These are phyloP conservation scores for Otus sunia DNA, from an alignment of 2,113 vertebrate species.

Conservation along the genomic window DNA sequence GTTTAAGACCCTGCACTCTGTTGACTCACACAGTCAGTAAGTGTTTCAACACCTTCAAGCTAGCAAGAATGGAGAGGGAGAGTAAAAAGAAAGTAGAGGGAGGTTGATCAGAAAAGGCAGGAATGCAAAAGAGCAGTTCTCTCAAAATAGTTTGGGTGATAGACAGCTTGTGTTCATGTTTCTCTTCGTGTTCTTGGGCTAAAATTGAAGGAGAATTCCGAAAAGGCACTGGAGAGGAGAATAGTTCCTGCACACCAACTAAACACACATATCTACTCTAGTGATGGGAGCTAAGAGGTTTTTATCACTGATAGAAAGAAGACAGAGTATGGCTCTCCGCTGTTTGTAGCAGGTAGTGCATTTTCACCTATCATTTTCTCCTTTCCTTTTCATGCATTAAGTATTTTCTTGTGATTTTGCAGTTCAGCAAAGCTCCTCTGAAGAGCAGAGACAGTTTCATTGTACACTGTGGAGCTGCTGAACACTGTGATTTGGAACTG, in stretches of 20 bases:
- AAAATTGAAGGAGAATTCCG: neutral
- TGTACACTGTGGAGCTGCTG: neutral
- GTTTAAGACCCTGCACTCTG: neutral
- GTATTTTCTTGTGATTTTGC: neutral
- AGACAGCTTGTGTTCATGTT: neutral
- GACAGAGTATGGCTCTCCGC: neutral
- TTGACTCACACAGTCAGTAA: neutral
- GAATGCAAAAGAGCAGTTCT: neutral
- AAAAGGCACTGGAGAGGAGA: neutral
- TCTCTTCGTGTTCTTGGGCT: neutral
- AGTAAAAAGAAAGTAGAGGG: neutral
- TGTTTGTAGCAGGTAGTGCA: fast-evolving
- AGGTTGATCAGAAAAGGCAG: neutral
- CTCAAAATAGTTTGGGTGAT: neutral
- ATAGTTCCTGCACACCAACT: neutral
- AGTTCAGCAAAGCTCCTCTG: neutral
- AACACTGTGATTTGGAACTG: neutral
- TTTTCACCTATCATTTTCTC: neutral
- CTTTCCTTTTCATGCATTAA: neutral
- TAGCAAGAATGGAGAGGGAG: neutral
- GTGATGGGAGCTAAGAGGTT: neutral
- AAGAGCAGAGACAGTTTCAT: neutral
- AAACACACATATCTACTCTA: neutral
- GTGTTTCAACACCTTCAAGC: neutral
- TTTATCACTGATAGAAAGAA: neutral